These are phyloP conservation scores for Palythoa grandiflora DNA, from an alignment of 92 coral and sea anemone genomes.

Conservation along the genomic window DNA sequence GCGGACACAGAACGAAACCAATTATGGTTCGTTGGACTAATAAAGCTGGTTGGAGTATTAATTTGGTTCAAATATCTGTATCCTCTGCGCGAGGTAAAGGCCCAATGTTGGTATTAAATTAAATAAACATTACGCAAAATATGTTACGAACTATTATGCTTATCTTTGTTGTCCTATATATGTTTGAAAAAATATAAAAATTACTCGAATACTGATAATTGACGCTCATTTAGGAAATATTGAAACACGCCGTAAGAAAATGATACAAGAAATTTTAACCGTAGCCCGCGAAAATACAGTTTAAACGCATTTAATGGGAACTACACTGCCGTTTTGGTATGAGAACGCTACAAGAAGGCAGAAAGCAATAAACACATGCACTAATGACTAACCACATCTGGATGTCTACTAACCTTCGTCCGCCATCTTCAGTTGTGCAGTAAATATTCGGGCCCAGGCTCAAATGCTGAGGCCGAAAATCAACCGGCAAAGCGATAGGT, in stretches of 20 bases:
- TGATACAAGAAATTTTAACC: neutral
- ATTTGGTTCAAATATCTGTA: too few relatives aligned
- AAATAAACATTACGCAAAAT: too few relatives aligned
- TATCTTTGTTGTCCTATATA: neutral
- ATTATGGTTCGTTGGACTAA: too few relatives aligned
- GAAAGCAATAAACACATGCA: neutral
- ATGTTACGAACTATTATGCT: too few relatives aligned
- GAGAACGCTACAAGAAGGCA: neutral
- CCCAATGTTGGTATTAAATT: too few relatives aligned
- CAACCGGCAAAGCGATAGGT: too few relatives aligned
- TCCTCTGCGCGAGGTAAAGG: too few relatives aligned
- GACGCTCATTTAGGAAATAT: neutral
- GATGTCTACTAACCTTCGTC: conserved; percentile 76
- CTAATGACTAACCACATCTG: neutral
- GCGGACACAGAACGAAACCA: too few relatives aligned
- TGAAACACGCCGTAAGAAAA: neutral
- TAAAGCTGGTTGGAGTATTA: too few relatives aligned
- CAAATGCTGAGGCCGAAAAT: neutral
- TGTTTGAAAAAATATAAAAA: neutral
- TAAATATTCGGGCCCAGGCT: conserved; percentile 36
- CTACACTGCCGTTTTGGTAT: neutral
- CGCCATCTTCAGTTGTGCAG: conserved; percentile 72
- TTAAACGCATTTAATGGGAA: neutral
- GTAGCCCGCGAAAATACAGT: neutral
- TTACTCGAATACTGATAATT: neutral